These are phyloP conservation scores for Microplitis mediator DNA, from an alignment of 1,140 invertebrate genomes.

Conservation along the genomic window DNA sequence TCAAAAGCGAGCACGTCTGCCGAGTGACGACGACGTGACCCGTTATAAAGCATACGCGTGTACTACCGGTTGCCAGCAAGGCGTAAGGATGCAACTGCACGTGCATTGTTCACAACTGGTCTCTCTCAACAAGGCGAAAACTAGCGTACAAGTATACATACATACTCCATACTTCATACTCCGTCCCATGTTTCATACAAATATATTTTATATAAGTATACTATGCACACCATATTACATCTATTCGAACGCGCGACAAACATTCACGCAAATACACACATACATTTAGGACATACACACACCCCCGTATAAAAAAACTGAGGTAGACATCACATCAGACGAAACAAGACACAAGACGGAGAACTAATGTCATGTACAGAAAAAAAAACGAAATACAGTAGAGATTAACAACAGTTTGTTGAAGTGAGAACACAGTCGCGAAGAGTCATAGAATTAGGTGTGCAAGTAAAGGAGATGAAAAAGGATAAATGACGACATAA, in stretches of 20 bases:
- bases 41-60: constrained; percentile 14
- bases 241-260: too few relatives aligned
- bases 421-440: neutral
- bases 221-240: too few relatives aligned
- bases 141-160: neutral
- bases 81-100: constrained; percentile 10
- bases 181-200: too few relatives aligned
- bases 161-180: too few relatives aligned
- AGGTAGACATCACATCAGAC: too few relatives aligned
- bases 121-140: constrained; percentile 10
- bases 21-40: neutral
- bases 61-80: neutral
- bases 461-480: constrained; percentile 1
- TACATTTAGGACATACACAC: too few relatives aligned
- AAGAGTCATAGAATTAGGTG: neutral
- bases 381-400: constrained; percentile 12
- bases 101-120: constrained; percentile 19
- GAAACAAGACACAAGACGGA: neutral
- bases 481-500: constrained; percentile 25
- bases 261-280: too few relatives aligned
- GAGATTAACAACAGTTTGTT: neutral
- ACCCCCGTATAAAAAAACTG: too few relatives aligned
- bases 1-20: neutral
- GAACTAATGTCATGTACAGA: neutral
- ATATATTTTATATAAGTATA: too few relatives aligned